These are phyloP conservation scores for Vollenhovia emeryi DNA, from an alignment of 1,140 invertebrate genomes.

Conservation along the genomic window DNA sequence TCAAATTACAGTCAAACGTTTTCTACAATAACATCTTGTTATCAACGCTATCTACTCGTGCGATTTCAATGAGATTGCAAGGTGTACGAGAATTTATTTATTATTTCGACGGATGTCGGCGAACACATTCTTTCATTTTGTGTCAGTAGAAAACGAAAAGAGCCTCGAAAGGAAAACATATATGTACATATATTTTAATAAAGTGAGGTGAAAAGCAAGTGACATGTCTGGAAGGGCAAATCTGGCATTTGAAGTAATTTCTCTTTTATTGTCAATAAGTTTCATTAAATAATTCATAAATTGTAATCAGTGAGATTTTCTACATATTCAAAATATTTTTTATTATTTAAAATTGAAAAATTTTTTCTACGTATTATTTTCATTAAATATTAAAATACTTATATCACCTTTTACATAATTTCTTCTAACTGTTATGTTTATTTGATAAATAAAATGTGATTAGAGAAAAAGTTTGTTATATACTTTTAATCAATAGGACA, in stretches of 20 bases:
- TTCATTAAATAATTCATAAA: background rate
- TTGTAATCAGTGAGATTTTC: background rate
- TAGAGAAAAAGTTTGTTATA: background rate
- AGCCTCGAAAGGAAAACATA: background rate
- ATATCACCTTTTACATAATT: background rate
- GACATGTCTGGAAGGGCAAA: slow-evolving; percentile 63
- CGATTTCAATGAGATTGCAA: slow-evolving; percentile 18
- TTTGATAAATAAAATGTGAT: background rate
- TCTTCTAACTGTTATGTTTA: background rate
- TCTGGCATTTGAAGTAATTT: slow-evolving; percentile 63
- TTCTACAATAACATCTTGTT: background rate
- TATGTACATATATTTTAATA: background rate
- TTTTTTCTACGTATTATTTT: background rate
- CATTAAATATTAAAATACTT: slow-evolving; percentile 6
- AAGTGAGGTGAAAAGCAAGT: background rate
- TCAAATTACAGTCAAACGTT: background rate
- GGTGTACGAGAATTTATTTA: slow-evolving; percentile 12
- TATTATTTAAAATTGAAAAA: background rate
- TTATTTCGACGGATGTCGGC: background rate
- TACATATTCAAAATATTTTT: background rate
- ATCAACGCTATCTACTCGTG: slow-evolving; percentile 57
- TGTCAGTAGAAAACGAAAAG: slow-evolving; percentile 4
- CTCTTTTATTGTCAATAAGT: background rate
- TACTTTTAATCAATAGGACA: slow-evolving; percentile 41
- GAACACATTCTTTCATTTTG: background rate